phyloP scores from a whole-genome alignment of 2,888 invertebrate genomes.

The Limnephilus auricula region DNA sequence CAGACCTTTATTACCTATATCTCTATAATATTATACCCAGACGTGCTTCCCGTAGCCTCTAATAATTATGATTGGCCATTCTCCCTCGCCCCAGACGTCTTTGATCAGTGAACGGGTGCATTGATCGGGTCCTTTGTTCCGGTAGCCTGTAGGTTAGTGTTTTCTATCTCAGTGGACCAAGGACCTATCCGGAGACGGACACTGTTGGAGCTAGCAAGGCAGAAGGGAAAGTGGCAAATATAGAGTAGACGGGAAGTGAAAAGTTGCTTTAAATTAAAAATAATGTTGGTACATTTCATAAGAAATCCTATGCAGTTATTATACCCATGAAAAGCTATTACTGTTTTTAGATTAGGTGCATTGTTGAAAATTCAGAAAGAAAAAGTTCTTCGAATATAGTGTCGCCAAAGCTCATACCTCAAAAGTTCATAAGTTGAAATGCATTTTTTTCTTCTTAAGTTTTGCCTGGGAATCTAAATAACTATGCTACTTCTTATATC shows the following conservation, averaged over 20 bases:
- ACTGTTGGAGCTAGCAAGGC: neutral
- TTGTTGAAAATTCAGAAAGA: too few relatives aligned
- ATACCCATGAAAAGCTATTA: too few relatives aligned
- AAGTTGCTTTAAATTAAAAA: too few relatives aligned
- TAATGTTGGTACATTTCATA: too few relatives aligned
- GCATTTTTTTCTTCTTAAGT: too few relatives aligned
- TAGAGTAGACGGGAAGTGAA: neutral
- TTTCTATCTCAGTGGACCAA: slow-evolving; percentile 33
- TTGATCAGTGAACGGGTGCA: slow-evolving; percentile 1
- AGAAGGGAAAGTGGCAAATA: neutral
- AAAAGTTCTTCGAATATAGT: too few relatives aligned
- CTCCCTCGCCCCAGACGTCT: neutral
- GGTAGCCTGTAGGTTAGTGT: neutral
- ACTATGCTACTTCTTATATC: too few relatives aligned
- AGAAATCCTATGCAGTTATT: too few relatives aligned
- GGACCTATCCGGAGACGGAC: slow-evolving; percentile 3
- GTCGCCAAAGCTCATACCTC: too few relatives aligned
- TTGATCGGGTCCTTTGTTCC: neutral
- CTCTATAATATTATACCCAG: neutral
- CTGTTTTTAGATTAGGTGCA: too few relatives aligned
- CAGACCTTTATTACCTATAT: neutral
- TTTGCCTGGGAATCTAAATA: too few relatives aligned
- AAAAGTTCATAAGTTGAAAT: too few relatives aligned
- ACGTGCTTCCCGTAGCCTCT: neutral
- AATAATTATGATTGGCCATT: neutral